Base-by-base conservation (phyloP, 2,888 invertebrate species). In the Gasteruption jaculator region DNA sequence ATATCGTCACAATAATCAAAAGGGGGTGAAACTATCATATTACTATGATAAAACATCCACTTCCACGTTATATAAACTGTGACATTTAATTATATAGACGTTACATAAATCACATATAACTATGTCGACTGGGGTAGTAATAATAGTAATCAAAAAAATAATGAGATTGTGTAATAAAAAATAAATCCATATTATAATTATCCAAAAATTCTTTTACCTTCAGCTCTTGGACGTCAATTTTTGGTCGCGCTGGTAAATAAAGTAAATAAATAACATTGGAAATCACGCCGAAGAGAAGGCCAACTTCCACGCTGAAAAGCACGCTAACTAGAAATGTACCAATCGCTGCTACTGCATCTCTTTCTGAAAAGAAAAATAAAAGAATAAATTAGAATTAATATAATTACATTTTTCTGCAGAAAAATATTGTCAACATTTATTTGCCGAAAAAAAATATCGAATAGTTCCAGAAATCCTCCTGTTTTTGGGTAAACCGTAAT, bases 261-360 rank as follows among this genome's bases (percentile, higher is more conserved):
- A 91, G 71, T 38, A 90, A 72, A 60, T 76, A 76, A 3, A 78
- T 63, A 42, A 86, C 73, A 63, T 83, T 83, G 21, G 81, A 71
- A 11, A 78, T 59, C 48, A 83, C 81, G 42, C 91, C 91, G 32
- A 80, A 75, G 19, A 87, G 73, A 49, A 93, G 80, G 34, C 91
- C 91, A 58, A 82, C 76, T 76, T 91, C 89, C 31, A 91, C 86
- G 16, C 86, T 84, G 45, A 80, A 73, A 38, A 78, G 61, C 38
- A 91, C 68, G 48, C 86, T 84, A 27, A 81, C 74, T 2, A 80
- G 43, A 49, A 88, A 84, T 34, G 91, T 91, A 10, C 79, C 71
- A 38, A 77, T 54, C 60, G 85, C 79, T 40, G 86, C 79, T 31
- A 78, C 56, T 41, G 86, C 77, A 68, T 89, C 88, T 45, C 73